A percentile compares a stretch with the other conserved stretches of the same genome.
These are phyloP conservation scores for Syngnathus acus DNA, from an alignment of 2,797 vertebrate genomes.

Conservation along the genomic window DNA sequence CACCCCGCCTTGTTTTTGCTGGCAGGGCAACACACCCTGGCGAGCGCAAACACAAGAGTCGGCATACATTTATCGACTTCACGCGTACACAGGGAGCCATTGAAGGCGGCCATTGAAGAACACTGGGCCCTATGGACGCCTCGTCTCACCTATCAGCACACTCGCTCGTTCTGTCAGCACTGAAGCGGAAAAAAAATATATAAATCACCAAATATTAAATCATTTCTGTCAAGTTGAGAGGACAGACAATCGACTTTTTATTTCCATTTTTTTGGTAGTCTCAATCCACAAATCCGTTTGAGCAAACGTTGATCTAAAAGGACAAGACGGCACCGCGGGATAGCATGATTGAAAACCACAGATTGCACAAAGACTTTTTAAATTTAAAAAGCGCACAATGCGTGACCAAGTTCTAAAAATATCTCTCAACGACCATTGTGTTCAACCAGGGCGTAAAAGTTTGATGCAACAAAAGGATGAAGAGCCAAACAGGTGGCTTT, in stretches of 20 bases:
- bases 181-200: too few species aligned
- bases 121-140: constrained; percentile 18
- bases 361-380: constrained; percentile 1
- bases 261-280: constrained; percentile 11
- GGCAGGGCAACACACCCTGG: constrained; percentile 52
- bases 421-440: neutral
- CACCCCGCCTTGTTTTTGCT: constrained; percentile 62
- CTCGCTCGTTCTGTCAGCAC: neutral
- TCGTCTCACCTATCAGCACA: neutral
- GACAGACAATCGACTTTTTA: neutral
- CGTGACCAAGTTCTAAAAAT: neutral
- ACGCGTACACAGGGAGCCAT: constrained; percentile 39
- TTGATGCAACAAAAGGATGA: constrained; percentile 26
- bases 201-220: too few species aligned
- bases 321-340: constrained; percentile 14
- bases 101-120: constrained; percentile 61
- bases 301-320: constrained; percentile 16
- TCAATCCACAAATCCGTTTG: constrained; percentile 16
- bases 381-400: neutral
- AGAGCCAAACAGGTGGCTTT: constrained; percentile 63
- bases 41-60: constrained; percentile 61
- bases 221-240: too few species aligned
- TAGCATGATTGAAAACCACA: neutral
- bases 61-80: constrained; percentile 56
- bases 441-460: neutral